Evolutionary conservation across 2,113 vertebrate species (phyloP), one percentile per base, ranked within the genome.

Genomic region (Gobius niger): DNA sequence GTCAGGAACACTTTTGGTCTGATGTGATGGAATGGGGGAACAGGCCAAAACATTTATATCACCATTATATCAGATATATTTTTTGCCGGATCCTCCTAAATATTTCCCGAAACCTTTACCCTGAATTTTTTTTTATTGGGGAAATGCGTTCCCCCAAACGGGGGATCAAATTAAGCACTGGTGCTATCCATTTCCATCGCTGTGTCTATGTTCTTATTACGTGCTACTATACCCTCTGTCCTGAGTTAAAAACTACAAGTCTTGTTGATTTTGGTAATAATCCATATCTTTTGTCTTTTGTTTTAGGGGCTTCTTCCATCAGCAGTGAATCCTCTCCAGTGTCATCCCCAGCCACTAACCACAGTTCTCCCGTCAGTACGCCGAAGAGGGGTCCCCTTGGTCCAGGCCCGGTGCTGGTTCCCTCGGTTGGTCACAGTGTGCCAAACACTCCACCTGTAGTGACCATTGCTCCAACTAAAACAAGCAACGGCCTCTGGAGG

Each of bases 391-490:
- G 96, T 70, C 96, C 96, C 67, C 97, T 98, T 85, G 96, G 96
- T 82, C 97, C 95, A 91, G 97, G 95, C 12, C 94, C 95, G 46
- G 95, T 98, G 85, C 95, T 98, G 1, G 96, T 97, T 63, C 95
- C 96, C 15, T 94, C 96, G 0, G 93, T 90, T 50, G 95, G 95
- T 54, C 98, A 98, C 93, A 97, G 92, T 0, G 96, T 98, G 88
- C 97, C 97, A 89, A 99, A 95, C 91, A 98, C 98, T 0, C 97
- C 97, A 0, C 98, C 98, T 0, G 98, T 99, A 47, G 98, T 99
- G 85, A 99, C 98, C 88, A 99, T 99, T 34, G 98, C 98, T 78
- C 98, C 98, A 10, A 99, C 97, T 42, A 98, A 99, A 89, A 98
- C 98, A 0, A 96, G 98, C 90, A 99, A 99, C 16, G 96, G 97